A percentile compares a stretch with the other conserved stretches of the same genome.
These are phyloP conservation scores for Mionectes macconnelli DNA, from an alignment of 2,113 vertebrate species.

Conservation along the genomic window DNA sequence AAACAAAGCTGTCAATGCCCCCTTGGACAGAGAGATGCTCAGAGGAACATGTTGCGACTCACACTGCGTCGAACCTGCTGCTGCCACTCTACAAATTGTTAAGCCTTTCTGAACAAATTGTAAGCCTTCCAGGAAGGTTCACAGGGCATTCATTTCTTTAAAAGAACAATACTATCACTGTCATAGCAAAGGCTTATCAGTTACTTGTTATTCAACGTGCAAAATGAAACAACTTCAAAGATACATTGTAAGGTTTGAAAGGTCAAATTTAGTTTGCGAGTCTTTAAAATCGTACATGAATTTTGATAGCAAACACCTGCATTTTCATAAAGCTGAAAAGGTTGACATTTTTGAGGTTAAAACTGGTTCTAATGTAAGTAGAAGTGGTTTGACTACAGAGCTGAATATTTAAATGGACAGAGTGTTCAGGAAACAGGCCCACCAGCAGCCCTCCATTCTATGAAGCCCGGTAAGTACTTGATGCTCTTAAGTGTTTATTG, in stretches of 20 bases:
- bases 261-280: not conserved
- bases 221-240: not conserved
- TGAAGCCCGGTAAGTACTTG: not conserved
- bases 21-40: not conserved
- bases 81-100: not conserved
- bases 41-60: not conserved
- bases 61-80: not conserved
- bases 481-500: not conserved
- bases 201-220: not conserved
- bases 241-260: not conserved
- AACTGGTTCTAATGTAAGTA: not conserved
- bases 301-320: constrained; percentile 5
- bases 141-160: not conserved
- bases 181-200: not conserved
- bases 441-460: not conserved
- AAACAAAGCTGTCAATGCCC: not conserved
- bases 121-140: not conserved
- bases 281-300: not conserved
- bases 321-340: not conserved
- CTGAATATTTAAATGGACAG: constrained; percentile 47
- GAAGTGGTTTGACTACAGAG: constrained; percentile 15
- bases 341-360: constrained; percentile 16
- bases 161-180: not conserved
- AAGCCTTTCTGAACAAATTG: not conserved
- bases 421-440: constrained; percentile 12